These are phyloP conservation scores for Aythya baeri DNA, from an alignment of 2,113 vertebrate species.

Conservation along the genomic window DNA sequence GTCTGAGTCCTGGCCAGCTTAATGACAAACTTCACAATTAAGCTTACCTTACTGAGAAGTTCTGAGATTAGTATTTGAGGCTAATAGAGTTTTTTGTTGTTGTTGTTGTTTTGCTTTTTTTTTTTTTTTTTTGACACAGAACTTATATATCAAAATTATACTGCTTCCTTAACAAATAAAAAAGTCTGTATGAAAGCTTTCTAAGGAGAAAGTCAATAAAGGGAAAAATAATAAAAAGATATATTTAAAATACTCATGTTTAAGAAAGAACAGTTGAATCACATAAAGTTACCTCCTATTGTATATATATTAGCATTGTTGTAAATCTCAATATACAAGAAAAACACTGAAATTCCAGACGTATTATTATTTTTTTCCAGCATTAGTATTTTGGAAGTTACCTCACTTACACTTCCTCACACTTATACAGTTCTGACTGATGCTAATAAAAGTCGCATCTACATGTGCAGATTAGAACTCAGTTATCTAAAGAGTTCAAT, in stretches of 20 bases:
- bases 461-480: slow-evolving; percentile 14
- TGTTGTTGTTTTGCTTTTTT: too few relatives aligned
- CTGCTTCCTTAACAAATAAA: background rate
- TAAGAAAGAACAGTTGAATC: background rate
- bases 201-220: background rate
- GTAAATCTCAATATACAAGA: background rate
- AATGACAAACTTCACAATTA: background rate
- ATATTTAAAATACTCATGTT: background rate
- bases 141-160: background rate
- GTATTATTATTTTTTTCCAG: background rate
- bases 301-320: background rate
- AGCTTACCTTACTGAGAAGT: background rate
- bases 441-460: background rate
- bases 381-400: slow-evolving; percentile 2
- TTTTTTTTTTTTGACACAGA: background rate
- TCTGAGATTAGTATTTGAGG: background rate
- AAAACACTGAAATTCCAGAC: background rate
- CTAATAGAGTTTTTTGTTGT: background rate
- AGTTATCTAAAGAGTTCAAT: slow-evolving; percentile 56
- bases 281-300: background rate
- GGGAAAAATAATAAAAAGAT: background rate
- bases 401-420: background rate
- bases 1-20: background rate
- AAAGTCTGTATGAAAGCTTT: background rate
- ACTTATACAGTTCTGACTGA: background rate